A percentile compares a stretch with the other conserved stretches of the same genome.
These are phyloP conservation scores for Syngnathus acus DNA, from an alignment of 2,797 vertebrate genomes.

Conservation along the genomic window DNA sequence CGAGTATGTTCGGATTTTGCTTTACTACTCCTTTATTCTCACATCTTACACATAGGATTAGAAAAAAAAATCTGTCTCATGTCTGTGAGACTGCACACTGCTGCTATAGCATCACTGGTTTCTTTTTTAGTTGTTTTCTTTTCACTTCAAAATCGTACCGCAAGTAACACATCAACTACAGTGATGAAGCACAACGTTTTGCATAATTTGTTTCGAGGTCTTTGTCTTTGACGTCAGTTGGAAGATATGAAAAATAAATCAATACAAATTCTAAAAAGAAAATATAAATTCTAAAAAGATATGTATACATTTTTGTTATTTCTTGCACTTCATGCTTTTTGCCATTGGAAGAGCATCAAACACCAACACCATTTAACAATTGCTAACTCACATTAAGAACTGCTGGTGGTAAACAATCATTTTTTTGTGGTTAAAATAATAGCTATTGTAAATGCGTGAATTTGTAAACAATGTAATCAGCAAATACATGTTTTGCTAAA, in stretches of 20 bases:
- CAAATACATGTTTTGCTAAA: background rate
- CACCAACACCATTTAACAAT: background rate
- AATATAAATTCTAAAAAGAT: too few species aligned
- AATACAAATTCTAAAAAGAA: too few species aligned
- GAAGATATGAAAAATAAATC: too few species aligned
- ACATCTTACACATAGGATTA: too few species aligned
- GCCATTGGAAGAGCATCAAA: background rate
- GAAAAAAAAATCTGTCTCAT: background rate
- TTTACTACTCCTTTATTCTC: constrained; percentile 1
- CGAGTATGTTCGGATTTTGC: constrained; percentile 14
- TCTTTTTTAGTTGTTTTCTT: background rate
- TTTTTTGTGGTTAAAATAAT: too few species aligned
- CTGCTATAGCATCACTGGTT: too few species aligned
- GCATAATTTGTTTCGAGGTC: too few species aligned
- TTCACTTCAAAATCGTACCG: background rate
- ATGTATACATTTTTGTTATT: background rate
- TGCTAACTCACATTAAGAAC: background rate
- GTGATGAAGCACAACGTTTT: too few species aligned
- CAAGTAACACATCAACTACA: background rate
- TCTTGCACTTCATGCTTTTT: background rate
- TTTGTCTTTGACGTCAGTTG: too few species aligned
- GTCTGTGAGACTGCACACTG: background rate
- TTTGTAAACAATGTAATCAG: background rate
- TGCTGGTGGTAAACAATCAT: background rate
- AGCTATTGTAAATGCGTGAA: background rate